Base-by-base conservation (phyloP, 2,888 invertebrate species). In the Nezara viridula region DNA sequence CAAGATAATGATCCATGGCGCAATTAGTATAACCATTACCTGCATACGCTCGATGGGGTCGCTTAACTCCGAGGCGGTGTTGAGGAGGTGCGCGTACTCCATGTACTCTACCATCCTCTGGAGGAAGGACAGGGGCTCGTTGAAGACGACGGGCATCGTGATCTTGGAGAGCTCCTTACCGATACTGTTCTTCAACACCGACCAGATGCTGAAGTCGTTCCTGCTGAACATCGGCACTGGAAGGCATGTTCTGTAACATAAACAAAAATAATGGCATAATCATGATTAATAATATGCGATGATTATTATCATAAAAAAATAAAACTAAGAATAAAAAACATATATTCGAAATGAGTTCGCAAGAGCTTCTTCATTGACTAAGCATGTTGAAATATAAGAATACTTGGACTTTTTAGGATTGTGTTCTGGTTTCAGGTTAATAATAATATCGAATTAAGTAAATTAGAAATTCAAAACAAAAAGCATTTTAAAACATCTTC, bases 131-230 rank as follows among this genome's bases (percentile, higher is more conserved):
- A 99, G 94, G 19, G 98, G 98, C 93, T 99, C 98, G 94, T 98
- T 99, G 94, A 98, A 98, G 91, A 97, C 96, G 91, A 98, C 98
- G 90, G 98, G 98, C 98, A 98, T 98, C 60, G 98, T 97, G 93
- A 98, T 98, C 94, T 98, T 98, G 92, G 98, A 98, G 91, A 98
- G 94, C 93, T 98, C 98, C 94, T 97, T 97, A 92, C 97, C 97
- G 91, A 98, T 97, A 93, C 97, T 97, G 93, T 97, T 97, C 94
- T 97, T 98, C 92, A 98, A 94, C 91, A 98, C 97, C 91, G 97
- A 96, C 98, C 98, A 98, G 92, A 98, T 95, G 92, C 96, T 97
- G 93, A 97, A 96, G 93, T 97, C 96, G 93, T 96, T 96, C 92
- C 95, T 95, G 92, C 95, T 94, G 93, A 95, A 95, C 94, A 96